These are phyloP conservation scores for Sphenodon punctatus DNA, from an alignment of 2,797 vertebrate species.

Conservation along the genomic window DNA sequence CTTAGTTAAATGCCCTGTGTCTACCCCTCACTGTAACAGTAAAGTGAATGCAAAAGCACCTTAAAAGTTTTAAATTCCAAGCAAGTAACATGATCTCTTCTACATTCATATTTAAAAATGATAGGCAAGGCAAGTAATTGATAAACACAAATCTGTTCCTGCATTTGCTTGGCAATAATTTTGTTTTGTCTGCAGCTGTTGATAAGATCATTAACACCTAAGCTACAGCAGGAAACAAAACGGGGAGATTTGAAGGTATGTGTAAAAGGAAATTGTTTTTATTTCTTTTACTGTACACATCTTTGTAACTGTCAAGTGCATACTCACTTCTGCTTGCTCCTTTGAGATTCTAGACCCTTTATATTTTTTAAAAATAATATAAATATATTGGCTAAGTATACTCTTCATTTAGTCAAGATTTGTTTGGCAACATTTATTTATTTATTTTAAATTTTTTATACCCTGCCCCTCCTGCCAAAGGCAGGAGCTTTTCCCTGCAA, in stretches of 20 bases:
- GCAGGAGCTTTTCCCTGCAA: neutral
- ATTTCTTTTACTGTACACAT: rapidly evolving
- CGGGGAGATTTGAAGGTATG: neutral
- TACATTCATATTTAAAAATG: neutral
- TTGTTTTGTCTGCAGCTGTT: neutral
- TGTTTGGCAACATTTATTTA: no score
- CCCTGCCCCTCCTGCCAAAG: no score
- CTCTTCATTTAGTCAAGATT: no score
- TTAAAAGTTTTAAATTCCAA: neutral
- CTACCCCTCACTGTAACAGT: neutral
- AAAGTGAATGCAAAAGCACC: neutral
- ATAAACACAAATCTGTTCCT: neutral
- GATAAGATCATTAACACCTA: neutral
- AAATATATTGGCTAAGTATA: no score
- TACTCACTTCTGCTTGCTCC: neutral
- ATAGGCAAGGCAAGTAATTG: neutral
- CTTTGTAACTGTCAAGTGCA: neutral
- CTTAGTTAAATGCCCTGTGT: neutral
- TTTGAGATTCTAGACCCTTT: neutral
- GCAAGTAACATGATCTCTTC: neutral
- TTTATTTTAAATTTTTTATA: no score
- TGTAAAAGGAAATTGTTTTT: neutral
- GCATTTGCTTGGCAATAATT: neutral
- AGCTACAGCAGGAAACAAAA: neutral
- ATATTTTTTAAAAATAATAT: neutral